Conservation (phyloP, 2,797 vertebrate genomes). For the Squalus acanthias region DNA sequence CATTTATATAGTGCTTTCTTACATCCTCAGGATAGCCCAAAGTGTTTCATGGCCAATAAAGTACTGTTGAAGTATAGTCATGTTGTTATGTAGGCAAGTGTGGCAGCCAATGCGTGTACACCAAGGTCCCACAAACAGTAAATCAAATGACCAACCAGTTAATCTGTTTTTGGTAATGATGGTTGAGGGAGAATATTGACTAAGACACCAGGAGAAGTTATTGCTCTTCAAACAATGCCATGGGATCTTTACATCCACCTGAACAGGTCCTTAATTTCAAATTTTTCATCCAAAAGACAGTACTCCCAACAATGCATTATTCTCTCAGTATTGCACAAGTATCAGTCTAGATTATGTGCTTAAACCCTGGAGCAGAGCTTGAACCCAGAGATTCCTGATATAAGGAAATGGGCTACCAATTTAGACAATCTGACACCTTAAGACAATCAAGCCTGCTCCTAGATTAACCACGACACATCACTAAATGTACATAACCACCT, state of each 20-base stretch:
- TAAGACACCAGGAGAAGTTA: too few species aligned
- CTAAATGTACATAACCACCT: not conserved
- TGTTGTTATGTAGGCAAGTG: not conserved
- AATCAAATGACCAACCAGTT: not conserved
- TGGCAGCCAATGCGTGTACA: not conserved
- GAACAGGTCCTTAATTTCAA: not conserved
- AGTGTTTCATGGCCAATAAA: not conserved
- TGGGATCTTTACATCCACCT: not conserved
- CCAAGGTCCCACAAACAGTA: not conserved
- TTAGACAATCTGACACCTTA: not conserved
- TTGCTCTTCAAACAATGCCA: not conserved
- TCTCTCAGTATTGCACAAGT: too few species aligned
- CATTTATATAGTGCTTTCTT: not conserved
- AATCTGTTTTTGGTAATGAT: not conserved
- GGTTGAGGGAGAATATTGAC: not conserved
- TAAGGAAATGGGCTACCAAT: not conserved
- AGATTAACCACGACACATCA: not conserved
- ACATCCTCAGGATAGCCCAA: not conserved
- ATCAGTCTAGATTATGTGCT: not conserved
- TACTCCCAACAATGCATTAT: too few species aligned
- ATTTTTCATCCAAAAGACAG: not conserved
- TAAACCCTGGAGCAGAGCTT: not conserved
- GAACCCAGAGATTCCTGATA: not conserved
- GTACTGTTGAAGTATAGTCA: not conserved
- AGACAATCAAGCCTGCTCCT: not conserved